Base-by-base conservation (phyloP, 2,888 invertebrate genomes). In the Oxycera nigricornis region DNA sequence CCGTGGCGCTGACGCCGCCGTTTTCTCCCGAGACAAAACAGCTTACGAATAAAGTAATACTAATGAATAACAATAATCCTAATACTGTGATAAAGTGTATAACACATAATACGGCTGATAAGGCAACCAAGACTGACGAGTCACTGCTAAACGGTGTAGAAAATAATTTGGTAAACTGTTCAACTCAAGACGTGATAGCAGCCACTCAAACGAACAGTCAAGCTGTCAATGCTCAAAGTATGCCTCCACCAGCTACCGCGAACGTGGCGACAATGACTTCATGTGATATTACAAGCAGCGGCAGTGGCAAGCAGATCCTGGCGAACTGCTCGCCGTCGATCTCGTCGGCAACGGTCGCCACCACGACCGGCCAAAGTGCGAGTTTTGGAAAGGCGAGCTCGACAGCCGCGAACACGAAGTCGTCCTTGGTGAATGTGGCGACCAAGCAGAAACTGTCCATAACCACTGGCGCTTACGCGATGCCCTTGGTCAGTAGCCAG, bases 111-210 rank as follows among this genome's bases (percentile, higher is more conserved):
- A 89, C 88, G 86, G 89, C 89, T 82, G 89, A 91, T 85, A 91
- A 91, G 87, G 90, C 91, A 83, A 89, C 90, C 81, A 90, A 91
- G 88, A 91, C 91, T 86, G 91, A 85, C 78, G 85, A 85, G 75
- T 77, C 79, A 75, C 68, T 76, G 62, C 68, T 77, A 67, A 77
- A 77, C 76, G 88, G 82, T 86, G 86, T 84, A 80, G 81, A 78
- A 70, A 41, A 24, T 39, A 75, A 74, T 77, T 75, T 55, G 68
- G 72, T 76, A 65, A 72, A 78, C 74, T 57, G 78, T 75, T 76
- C 77, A 72, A 74, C 77, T 76, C 74, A 61, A 76, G 74, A 73
- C 68, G 74, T 57, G 24, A 77, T 77, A 61, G 35, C 77, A 39
- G 76, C 78, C 52, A 50, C 75, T 72, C 72, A 73, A 75, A 55